Evolutionary conservation across 2,888 invertebrate genomes (phyloP), one percentile per base, ranked within the genome.

Genomic region (Choristoneura rosaceana): DNA sequence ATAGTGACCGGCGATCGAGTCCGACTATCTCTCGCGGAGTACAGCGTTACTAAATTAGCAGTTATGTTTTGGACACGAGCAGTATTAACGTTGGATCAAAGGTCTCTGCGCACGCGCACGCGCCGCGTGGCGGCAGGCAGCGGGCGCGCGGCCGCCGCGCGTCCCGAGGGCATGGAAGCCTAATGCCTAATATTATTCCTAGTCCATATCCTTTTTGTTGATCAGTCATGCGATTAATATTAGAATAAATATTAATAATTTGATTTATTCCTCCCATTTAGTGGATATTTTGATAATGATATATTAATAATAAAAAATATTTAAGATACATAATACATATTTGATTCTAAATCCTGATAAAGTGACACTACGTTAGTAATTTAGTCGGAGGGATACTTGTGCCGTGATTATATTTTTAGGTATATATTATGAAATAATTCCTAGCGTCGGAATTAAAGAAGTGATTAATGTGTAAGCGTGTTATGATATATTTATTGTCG

Each of bases 331-430:
- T 94, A 93, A 94, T 94, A 94, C 94, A 94, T 94, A 94, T 93
- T 94, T 93, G 94, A 94, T 94, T 94, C 93, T 94, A 94, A 94
- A 94, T 94, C 94, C 94, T 93, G 94, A 93, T 93, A 94, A 94
- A 92, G 93, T 93, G 93, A 93, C 93, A 94, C 93, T 93, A 94
- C 89, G 89, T 94, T 92, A 93, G 94, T 93, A 92, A 92, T 92
- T 93, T 94, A 94, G 93, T 94, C 94, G 94, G 94, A 93, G 94
- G 94, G 94, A 94, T 94, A 94, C 94, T 93, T 94, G 94, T 94
- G 94, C 94, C 94, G 94, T 94, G 94, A 94, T 94, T 94, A 94
- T 94, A 94, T 94, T 94, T 94, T 93, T 94, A 94, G 93, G 94
- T 94, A 93, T 94, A 94, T 94, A 93, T 93, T 94, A 93, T 92